Percentiles rank a stretch among this genome's conserved stretches.
Conservation (phyloP, 2,797 vertebrate species). For the Bucorvus abyssinicus region DNA sequence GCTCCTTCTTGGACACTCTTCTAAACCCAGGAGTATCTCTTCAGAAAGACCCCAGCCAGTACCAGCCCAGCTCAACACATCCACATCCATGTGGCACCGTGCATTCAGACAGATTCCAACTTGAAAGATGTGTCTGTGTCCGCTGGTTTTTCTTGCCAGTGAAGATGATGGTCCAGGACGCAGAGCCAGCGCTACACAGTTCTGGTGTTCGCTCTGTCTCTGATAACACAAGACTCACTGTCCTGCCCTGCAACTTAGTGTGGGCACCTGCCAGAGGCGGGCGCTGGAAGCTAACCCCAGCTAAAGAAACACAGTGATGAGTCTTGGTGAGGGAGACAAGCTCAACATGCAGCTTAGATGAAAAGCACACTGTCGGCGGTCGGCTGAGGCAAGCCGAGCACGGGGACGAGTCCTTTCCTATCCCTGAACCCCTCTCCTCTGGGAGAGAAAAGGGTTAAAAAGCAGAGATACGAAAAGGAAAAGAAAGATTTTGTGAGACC, state of each 20-base stretch:
- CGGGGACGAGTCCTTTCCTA: no score
- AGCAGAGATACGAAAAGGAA: no score
- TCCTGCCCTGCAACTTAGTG: neutral
- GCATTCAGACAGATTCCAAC: neutral
- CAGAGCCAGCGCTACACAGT: neutral
- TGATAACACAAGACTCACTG: neutral
- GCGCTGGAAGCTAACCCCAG: neutral
- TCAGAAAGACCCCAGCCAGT: neutral
- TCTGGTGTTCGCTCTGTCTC: neutral
- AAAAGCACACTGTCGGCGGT: neutral
- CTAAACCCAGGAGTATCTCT: neutral
- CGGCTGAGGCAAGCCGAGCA: no score
- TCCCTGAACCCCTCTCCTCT: no score
- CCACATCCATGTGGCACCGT: neutral
- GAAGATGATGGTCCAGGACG: neutral
- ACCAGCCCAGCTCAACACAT: neutral
- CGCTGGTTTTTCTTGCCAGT: neutral
- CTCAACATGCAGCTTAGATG: neutral
- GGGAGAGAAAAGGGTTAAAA: no score
- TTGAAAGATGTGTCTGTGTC: rapidly evolving
- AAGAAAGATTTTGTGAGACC: no score
- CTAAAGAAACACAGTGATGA: neutral
- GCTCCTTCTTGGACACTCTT: neutral
- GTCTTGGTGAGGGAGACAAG: neutral
- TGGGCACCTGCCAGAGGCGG: no score